Conservation (phyloP, 1,140 invertebrate genomes). For the Phortica variegata region DNA sequence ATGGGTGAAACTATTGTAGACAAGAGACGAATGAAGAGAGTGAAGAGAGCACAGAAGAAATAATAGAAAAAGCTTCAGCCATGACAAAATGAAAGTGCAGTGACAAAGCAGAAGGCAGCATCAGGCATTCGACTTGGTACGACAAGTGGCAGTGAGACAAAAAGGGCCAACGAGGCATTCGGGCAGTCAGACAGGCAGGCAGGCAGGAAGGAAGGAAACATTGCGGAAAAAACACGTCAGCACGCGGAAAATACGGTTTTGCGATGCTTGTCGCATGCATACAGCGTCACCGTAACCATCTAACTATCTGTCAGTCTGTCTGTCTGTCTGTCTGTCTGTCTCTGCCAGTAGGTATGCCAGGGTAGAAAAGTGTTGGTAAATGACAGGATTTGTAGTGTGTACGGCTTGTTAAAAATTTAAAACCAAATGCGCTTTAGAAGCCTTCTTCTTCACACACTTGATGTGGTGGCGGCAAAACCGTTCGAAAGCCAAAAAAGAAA, state of each 20-base stretch:
- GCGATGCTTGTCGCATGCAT: too few species aligned
- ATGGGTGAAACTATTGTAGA: constrained; percentile 81
- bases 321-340: constrained; percentile 6
- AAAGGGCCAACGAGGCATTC: too few species aligned
- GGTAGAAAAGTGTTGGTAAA: constrained; percentile 5
- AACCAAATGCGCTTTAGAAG: background rate
- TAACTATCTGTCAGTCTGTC: constrained; percentile 2
- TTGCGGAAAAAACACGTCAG: constrained; percentile 7
- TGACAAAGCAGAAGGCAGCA: too few species aligned
- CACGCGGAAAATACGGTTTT: constrained; percentile 9
- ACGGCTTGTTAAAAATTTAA: constrained; percentile 30
- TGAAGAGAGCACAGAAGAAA: background rate
- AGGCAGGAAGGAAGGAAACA: constrained; percentile 28
- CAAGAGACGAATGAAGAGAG: constrained; percentile 1
- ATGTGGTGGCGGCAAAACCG: constrained; percentile 32
- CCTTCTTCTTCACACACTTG: background rate
- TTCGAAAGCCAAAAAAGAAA: constrained; percentile 45
- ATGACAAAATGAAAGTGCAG: too few species aligned
- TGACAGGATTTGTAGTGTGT: constrained; percentile 8
- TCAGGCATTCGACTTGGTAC: too few species aligned
- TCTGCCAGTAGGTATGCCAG: constrained; percentile 4
- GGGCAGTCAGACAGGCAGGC: too few species aligned
- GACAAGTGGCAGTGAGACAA: constrained; percentile 1
- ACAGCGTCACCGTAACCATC: too few species aligned
- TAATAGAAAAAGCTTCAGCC: background rate